Evolutionary conservation across 2,888 invertebrate species (phyloP).

Genomic region (Apodemia zela): DNA sequence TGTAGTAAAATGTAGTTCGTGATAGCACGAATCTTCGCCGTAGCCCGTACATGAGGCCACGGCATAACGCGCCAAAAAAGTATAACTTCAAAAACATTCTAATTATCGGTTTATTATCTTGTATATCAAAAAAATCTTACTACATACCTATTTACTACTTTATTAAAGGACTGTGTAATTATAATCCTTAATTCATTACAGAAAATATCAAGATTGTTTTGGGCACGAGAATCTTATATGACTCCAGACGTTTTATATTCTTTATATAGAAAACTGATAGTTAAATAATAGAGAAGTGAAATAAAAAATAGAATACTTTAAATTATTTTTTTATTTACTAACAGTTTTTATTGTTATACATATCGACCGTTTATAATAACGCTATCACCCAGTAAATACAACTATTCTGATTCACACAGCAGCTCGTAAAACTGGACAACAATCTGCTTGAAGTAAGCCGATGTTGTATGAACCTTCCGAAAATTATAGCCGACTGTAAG

Average conservation of each 20-base stretch:
- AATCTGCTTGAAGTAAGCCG: not conserved
- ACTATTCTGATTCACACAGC: too few species aligned
- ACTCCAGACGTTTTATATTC: slow-evolving; percentile 59
- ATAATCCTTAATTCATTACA: slow-evolving; percentile 42
- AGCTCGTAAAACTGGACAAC: not conserved
- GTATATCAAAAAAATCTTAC: too few species aligned
- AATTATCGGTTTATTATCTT: too few species aligned
- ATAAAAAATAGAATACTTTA: slow-evolving; percentile 1
- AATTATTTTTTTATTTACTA: not conserved
- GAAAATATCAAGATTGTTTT: slow-evolving; percentile 65
- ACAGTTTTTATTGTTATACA: not conserved
- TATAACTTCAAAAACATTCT: too few species aligned
- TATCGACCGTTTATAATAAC: not conserved
- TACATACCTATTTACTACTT: too few species aligned
- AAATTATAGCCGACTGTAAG: slow-evolving; percentile 65
- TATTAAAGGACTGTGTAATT: too few species aligned
- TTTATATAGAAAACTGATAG: slow-evolving; percentile 61
- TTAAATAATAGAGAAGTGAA: slow-evolving; percentile 42
- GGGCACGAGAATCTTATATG: slow-evolving; percentile 62
- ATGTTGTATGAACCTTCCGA: not conserved
- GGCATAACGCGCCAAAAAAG: too few species aligned
- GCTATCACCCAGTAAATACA: too few species aligned
- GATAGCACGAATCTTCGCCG: too few species aligned
- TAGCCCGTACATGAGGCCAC: too few species aligned
- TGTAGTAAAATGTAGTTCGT: too few species aligned